Evolutionary conservation across 2,797 vertebrate genomes (phyloP), one percentile per base, ranked within the genome.

Genomic region (Buphagus erythrorhynchus): DNA sequence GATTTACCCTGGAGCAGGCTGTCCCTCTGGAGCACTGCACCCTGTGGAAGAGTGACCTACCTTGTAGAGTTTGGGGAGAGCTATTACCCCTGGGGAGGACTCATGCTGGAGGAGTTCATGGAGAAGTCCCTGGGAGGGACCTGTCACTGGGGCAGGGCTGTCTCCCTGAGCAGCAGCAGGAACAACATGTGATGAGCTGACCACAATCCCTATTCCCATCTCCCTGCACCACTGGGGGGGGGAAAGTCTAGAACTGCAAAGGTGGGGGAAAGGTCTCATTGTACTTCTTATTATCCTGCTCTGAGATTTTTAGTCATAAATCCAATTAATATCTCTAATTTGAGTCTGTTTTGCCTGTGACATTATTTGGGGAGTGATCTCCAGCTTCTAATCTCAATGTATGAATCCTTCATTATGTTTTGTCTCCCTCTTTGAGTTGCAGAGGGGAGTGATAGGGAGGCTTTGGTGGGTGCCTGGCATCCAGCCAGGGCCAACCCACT

Each of bases 181-280:
- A 43, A 3, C 40, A 62, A 0, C 6, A 2, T 57, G 25, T 7
- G 35, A 26, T 66, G 45, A 43, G 4, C 54, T 45, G 46, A 17
- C 4, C 9, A 11, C 24, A 25, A 1, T 52, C 38, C 18, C 19
- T 36, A 1, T 68, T 75, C 62, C 29, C 9, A 20, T 45, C 24
- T 38, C 38, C 28, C 16, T 38, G 20, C 29, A 12, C 40, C 1
- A 1, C n/a, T 36, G n/a, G 1, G 2, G 35, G 2, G 35, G 17
- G 17, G 0, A 58, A 65, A 31, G 58, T 11, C 21, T 36, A 13
- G 26, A n/a, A n/a, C 43, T 51, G 62, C 38, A n/a, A 51, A 22
- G 26, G 8, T 66, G n/a, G 18, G 4, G 14, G 18, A 15, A 26
- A 25, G 11, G 16, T 69, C 33, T 62, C 54, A 7, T 0, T 25